Conservation (phyloP, 2,797 vertebrate species). For the Lepus townsendii region DNA sequence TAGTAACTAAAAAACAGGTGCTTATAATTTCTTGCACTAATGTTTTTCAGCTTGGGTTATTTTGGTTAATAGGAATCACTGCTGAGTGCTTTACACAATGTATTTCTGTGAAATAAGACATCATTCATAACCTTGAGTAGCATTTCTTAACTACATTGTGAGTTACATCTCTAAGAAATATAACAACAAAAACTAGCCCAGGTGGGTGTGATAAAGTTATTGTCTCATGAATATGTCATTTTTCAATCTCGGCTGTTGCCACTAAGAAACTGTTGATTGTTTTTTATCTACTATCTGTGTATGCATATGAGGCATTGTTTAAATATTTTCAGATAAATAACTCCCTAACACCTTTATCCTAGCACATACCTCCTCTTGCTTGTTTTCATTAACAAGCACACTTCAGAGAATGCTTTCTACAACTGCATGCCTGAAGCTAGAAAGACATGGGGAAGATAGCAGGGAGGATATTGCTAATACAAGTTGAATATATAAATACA, state of each 20-base stretch:
- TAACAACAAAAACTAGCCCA: neutral
- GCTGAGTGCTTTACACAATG: conserved; percentile 18
- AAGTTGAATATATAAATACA: conserved; percentile 71
- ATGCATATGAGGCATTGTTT: conserved; percentile 43
- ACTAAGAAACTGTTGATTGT: conserved; percentile 31
- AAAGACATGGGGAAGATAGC: neutral
- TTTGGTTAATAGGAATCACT: conserved; percentile 30
- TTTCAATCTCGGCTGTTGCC: conserved; percentile 26
- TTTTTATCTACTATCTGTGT: conserved; percentile 1
- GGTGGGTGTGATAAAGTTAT: neutral
- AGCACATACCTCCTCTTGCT: conserved; percentile 50
- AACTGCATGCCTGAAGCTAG: conserved; percentile 48
- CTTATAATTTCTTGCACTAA: neutral
- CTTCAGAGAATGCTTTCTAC: conserved; percentile 43
- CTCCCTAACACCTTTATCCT: conserved; percentile 29
- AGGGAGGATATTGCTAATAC: conserved; percentile 72
- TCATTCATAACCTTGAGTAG: conserved; percentile 43
- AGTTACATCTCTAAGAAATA: conserved; percentile 14
- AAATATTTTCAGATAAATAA: conserved; percentile 65
- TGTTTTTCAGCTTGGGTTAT: conserved; percentile 25
- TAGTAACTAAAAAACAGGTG: conserved; percentile 40
- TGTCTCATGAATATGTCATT: conserved; percentile 44
- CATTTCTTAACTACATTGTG: conserved; percentile 16
- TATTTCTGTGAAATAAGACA: conserved; percentile 48
- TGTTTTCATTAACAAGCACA: conserved; percentile 69